phyloP scores from a whole-genome alignment of 2,888 invertebrate genomes.

The Ophion ellenae region DNA sequence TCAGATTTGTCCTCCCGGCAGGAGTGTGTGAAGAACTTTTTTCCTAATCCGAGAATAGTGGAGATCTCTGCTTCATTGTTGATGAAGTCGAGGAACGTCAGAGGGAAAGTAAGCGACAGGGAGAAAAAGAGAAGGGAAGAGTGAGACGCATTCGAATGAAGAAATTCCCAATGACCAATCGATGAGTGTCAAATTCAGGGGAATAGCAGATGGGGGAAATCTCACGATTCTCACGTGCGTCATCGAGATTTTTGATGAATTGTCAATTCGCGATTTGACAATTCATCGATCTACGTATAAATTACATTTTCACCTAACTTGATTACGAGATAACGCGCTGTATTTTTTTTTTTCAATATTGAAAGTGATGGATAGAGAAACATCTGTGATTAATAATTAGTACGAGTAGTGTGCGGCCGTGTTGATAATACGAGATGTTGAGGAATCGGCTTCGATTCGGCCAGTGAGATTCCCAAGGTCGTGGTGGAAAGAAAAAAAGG shows the following conservation, averaged over 20 bases:
- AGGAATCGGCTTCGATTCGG: no score
- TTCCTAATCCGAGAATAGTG: slow-evolving; percentile 7
- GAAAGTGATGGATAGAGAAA: no score
- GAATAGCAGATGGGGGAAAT: slow-evolving; percentile 2
- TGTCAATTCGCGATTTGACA: neutral
- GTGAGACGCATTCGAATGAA: slow-evolving; percentile 1
- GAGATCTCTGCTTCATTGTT: slow-evolving; percentile 35
- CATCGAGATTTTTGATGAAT: slow-evolving; percentile 29
- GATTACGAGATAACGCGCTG: no score
- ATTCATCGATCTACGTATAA: neutral
- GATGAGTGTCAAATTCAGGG: slow-evolving; percentile 1
- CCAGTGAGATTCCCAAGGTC: no score
- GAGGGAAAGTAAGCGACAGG: slow-evolving; percentile 4
- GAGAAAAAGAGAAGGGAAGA: slow-evolving; percentile 10
- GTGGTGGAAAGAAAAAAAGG: no score
- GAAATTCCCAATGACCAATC: neutral
- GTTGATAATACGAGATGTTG: no score
- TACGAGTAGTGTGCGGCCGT: no score
- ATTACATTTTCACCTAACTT: neutral
- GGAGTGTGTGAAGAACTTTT: slow-evolving; percentile 4
- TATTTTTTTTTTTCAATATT: no score
- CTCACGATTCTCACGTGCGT: slow-evolving; percentile 16
- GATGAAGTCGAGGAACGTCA: slow-evolving; percentile 5
- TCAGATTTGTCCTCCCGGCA: slow-evolving; percentile 40
- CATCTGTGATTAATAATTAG: no score